phyloP scores from a whole-genome alignment of 2,113 vertebrate genomes.

The Macquaria australasica region DNA sequence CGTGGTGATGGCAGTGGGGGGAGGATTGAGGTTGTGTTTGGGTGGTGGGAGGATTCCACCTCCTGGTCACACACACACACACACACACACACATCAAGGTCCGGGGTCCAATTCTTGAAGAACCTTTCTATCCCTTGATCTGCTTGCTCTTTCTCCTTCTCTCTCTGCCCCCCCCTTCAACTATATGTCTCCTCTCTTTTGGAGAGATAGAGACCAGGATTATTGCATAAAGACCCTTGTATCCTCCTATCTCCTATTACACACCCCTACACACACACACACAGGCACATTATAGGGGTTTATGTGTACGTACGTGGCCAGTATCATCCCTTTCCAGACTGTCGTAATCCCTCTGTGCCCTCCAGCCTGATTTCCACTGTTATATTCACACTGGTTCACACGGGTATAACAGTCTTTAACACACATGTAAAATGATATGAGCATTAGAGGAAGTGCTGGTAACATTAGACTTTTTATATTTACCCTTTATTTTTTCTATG shows the following conservation, averaged over 20 bases:
- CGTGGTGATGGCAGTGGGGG: constrained; percentile 14
- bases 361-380: constrained; percentile 55
- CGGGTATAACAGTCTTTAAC: constrained; percentile 60
- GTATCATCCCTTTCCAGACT: constrained; percentile 72
- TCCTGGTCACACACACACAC: constrained; percentile 3
- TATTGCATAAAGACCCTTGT: constrained; percentile 47
- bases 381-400: constrained; percentile 57
- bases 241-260: constrained; percentile 59
- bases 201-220: constrained; percentile 57
- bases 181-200: constrained; percentile 33
- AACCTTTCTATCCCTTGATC: constrained; percentile 57
- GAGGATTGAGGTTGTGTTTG: constrained; percentile 5
- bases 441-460: constrained; percentile 33
- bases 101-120: constrained; percentile 57
- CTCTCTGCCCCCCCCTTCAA: constrained; percentile 21
- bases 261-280: constrained; percentile 27
- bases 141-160: constrained; percentile 41
- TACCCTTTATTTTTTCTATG: constrained; percentile 14
- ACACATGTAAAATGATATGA: constrained; percentile 60
- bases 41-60: background rate
- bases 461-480: constrained; percentile 44
- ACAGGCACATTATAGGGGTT: constrained; percentile 31
- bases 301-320: constrained; percentile 34
- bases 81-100: constrained; percentile 32
- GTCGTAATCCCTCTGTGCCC: constrained; percentile 73